These are phyloP conservation scores for Litocranius walleri DNA, from an alignment of 2,113 vertebrate genomes.

Conservation along the genomic window DNA sequence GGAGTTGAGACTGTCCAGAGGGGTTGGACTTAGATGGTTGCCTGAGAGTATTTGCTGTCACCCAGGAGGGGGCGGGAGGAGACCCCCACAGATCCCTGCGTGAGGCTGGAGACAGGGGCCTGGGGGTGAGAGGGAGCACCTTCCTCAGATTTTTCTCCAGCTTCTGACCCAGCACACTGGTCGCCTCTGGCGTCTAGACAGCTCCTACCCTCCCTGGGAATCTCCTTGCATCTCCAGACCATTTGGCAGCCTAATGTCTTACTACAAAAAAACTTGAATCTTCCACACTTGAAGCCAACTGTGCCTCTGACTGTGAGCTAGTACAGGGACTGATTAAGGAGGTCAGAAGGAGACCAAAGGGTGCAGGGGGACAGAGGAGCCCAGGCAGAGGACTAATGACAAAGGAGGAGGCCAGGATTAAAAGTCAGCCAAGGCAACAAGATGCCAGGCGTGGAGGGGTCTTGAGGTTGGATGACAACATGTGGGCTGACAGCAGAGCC, in stretches of 20 bases:
- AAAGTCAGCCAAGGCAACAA: not conserved
- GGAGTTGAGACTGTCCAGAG: not conserved
- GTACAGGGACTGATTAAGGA: not conserved
- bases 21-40: not conserved
- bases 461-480: not conserved
- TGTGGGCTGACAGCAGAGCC: not conserved
- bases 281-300: not conserved
- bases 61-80: not conserved
- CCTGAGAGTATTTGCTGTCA: not conserved
- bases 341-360: not conserved
- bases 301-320: not conserved
- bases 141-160: not conserved
- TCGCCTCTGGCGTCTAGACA: not conserved
- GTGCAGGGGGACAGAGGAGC: not conserved
- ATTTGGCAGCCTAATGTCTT: not conserved
- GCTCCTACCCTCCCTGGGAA: not conserved
- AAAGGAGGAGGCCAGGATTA: not conserved
- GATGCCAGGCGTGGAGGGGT: not conserved
- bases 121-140: not conserved
- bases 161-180: not conserved
- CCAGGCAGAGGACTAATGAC: not conserved
- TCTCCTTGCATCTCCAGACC: not conserved
- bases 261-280: not conserved
- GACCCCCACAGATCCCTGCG: not conserved
- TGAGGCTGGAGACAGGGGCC: not conserved